These are phyloP conservation scores for Folsomia manolachei DNA, from an alignment of 2,888 invertebrate genomes.

Conservation along the genomic window DNA sequence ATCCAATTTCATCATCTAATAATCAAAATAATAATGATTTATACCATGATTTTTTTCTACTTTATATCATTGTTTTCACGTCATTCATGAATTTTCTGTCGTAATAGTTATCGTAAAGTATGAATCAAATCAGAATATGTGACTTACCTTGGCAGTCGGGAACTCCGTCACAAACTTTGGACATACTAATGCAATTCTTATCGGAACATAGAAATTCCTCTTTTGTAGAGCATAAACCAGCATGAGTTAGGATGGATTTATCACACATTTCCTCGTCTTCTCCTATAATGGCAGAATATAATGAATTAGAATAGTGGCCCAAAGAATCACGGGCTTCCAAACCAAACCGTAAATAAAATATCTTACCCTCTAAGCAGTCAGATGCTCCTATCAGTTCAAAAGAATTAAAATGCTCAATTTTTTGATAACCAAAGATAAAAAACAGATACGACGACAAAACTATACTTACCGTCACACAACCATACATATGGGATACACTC, in stretches of 20 bases:
- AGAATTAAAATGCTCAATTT: too few species aligned
- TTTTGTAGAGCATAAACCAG: constrained; percentile 51
- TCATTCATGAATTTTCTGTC: too few species aligned
- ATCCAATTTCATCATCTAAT: constrained; percentile 56
- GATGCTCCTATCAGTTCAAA: too few species aligned
- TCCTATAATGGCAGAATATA: neutral
- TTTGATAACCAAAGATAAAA: neutral
- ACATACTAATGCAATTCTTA: neutral
- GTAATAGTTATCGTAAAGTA: neutral
- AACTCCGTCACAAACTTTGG: neutral
- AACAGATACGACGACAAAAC: too few species aligned
- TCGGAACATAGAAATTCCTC: constrained; percentile 34
- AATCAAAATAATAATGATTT: too few species aligned
- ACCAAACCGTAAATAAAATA: too few species aligned
- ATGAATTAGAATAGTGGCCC: neutral
- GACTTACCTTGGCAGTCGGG: neutral
- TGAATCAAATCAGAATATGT: neutral
- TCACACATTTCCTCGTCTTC: neutral
- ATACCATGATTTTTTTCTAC: too few species aligned
- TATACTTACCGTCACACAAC: constrained; percentile 55
- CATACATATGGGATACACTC: constrained; percentile 55
- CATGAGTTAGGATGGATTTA: neutral
- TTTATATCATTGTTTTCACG: too few species aligned
- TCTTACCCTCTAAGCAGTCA: too few species aligned
- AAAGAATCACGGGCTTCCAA: too few species aligned